These are phyloP conservation scores for human (Homo sapiens) DNA, from an alignment of 2,113 vertebrate species.

Conservation along the genomic window GRCh38 chr5:1286501-1287000, in stretches of 20 bases:
- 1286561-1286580: neutral
- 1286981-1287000: fast-evolving
- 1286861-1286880: neutral
- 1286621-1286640: neutral
- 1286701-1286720: neutral
- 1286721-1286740: neutral
- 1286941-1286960: too few species aligned
- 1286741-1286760: neutral
- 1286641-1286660: neutral
- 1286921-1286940: too few species aligned
- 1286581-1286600: neutral
- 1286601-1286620: neutral
- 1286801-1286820: neutral
- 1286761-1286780: neutral
- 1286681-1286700: neutral
- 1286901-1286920: too few species aligned
- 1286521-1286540: neutral
- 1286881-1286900: too few species aligned
- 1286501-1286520: neutral
- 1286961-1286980: too few species aligned
- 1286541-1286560: neutral
- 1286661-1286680: neutral
- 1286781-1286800: neutral
- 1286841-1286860: neutral
- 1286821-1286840: neutral